Evolutionary conservation across 1,140 invertebrate species (phyloP).

Genomic region (Neodiprion pinetum): DNA sequence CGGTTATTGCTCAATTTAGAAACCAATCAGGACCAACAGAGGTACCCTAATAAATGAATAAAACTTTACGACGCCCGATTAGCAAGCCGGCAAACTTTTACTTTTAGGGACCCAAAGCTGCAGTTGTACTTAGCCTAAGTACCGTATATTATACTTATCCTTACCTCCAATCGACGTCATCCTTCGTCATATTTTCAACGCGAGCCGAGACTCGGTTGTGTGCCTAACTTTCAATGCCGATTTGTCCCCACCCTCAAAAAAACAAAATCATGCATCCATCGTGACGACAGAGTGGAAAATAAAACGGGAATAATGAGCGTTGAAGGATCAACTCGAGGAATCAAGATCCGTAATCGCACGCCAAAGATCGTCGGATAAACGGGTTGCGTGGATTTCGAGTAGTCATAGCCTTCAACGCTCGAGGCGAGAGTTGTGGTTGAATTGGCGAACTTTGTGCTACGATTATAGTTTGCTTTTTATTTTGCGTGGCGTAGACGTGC

Average conservation of each 20-base stretch:
- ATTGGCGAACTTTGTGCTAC: too few species aligned
- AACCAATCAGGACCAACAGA: constrained; percentile 34
- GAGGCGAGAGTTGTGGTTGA: too few species aligned
- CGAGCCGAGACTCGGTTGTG: too few species aligned
- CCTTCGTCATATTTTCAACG: constrained; percentile 4
- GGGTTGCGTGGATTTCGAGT: background rate
- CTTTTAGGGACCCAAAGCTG: constrained; percentile 26
- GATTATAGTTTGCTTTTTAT: background rate
- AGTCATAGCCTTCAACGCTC: too few species aligned
- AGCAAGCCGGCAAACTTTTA: constrained; percentile 48
- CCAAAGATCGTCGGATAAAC: constrained; percentile 27
- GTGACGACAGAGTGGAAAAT: too few species aligned
- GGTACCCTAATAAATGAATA: constrained; percentile 49
- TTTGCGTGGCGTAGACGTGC: too few species aligned
- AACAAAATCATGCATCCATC: too few species aligned
- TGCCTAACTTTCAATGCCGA: too few species aligned
- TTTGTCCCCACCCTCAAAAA: too few species aligned
- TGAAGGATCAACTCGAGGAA: constrained; percentile 35
- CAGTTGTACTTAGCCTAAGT: background rate
- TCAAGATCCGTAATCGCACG: constrained; percentile 40
- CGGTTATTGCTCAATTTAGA: constrained; percentile 40
- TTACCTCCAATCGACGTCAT: constrained; percentile 14
- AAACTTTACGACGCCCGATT: constrained; percentile 49
- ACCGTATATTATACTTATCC: constrained; percentile 8
- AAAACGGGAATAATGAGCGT: too few species aligned